Conservation (phyloP, 2,888 invertebrate genomes). For the Axea sp. region DNA sequence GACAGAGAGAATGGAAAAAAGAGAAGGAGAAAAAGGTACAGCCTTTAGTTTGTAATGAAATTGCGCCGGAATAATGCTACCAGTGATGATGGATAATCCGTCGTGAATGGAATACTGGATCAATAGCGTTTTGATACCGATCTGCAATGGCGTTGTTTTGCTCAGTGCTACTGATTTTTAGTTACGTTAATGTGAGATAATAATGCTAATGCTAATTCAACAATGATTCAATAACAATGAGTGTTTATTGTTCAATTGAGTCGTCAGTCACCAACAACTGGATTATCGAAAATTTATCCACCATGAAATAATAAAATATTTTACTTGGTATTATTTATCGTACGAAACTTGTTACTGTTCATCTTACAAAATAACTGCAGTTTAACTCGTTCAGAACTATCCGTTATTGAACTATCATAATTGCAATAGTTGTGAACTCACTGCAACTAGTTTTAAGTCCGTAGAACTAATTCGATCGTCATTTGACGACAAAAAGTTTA, state of each 20-base stretch:
- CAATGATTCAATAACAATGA: constrained; percentile 23
- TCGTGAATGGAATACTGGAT: neutral
- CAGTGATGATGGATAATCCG: constrained; percentile 8
- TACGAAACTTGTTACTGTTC: constrained; percentile 1
- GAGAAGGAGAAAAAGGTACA: neutral
- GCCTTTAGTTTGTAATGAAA: constrained; percentile 4
- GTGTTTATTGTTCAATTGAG: constrained; percentile 13
- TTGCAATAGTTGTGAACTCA: neutral
- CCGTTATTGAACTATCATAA: no score
- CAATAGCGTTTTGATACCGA: constrained; percentile 13
- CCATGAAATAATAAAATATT: constrained; percentile 9
- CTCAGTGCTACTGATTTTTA: constrained; percentile 5
- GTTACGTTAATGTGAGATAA: constrained; percentile 8
- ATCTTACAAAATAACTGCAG: neutral
- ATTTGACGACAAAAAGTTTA: no score
- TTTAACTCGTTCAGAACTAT: neutral
- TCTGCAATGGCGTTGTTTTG: constrained; percentile 1
- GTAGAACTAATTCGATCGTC: no score
- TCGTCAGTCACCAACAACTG: constrained; percentile 8
- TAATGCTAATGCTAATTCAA: constrained; percentile 32
- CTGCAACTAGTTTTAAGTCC: no score
- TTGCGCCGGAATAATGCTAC: neutral
- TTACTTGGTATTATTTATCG: constrained; percentile 4
- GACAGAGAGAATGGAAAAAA: neutral
- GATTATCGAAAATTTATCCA: constrained; percentile 18